These are phyloP conservation scores for Scaptomyza hsui DNA, from an alignment of 1,140 invertebrate species.

Conservation along the genomic window DNA sequence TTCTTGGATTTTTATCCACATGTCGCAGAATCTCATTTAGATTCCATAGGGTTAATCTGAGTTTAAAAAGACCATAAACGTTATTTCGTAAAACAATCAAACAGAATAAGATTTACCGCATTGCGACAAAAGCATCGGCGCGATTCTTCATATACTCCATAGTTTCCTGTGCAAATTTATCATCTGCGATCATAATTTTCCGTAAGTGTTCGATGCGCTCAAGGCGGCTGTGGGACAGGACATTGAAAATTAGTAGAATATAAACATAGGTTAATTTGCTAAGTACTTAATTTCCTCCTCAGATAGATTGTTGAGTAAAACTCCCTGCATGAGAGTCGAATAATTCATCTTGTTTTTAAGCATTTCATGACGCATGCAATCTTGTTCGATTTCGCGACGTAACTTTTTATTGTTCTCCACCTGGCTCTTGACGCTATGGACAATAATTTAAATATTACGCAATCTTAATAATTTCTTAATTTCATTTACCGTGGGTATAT, in stretches of 20 bases:
- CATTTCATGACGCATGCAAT: slow-evolving; percentile 67
- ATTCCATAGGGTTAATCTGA: slow-evolving; percentile 70
- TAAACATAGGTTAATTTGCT: neutral
- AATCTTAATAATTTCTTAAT: neutral
- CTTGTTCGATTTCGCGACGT: slow-evolving; percentile 66
- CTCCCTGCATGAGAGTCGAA: slow-evolving; percentile 62
- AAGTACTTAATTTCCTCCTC: slow-evolving; percentile 73
- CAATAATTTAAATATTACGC: neutral
- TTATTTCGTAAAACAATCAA: neutral
- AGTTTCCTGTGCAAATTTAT: slow-evolving; percentile 32
- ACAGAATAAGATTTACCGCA: slow-evolving; percentile 40
- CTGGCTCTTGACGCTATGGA: slow-evolving; percentile 30
- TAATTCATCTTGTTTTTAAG: slow-evolving; percentile 72
- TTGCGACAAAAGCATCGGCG: slow-evolving; percentile 63
- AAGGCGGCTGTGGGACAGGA: slow-evolving; percentile 44
- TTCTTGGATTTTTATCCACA: slow-evolving; percentile 55
- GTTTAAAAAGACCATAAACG: neutral
- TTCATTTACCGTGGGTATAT: slow-evolving; percentile 1
- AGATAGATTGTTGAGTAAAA: slow-evolving; percentile 72
- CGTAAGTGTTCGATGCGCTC: slow-evolving; percentile 63
- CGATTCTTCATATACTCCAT: slow-evolving; percentile 71
- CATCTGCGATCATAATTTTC: slow-evolving; percentile 39
- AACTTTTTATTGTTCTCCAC: slow-evolving; percentile 77
- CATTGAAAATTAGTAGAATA: neutral
- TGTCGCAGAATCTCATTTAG: slow-evolving; percentile 62